Evolutionary conservation across 2,888 invertebrate species (phyloP).

Genomic region (Agrypnus murinus): DNA sequence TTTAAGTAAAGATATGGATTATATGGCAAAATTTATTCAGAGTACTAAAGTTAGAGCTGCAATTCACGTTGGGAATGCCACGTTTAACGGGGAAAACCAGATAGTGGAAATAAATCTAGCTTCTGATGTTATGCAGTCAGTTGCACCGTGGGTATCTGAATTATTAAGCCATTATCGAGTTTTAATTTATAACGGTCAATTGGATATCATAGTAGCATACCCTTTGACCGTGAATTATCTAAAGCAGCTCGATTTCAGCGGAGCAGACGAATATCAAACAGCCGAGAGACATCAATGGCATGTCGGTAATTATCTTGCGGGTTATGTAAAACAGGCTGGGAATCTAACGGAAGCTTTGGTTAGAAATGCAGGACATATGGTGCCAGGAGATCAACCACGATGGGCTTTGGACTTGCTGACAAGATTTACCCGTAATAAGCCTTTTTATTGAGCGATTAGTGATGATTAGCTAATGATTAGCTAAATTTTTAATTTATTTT

Average conservation of each 20-base stretch:
- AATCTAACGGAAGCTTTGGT: conserved; percentile 84
- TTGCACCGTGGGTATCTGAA: conserved; percentile 82
- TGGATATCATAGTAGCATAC: conserved; percentile 94
- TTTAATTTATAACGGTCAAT: conserved; percentile 91
- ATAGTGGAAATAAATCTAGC: conserved; percentile 83
- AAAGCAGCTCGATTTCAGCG: conserved; percentile 80
- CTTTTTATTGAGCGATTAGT: conserved; percentile 50
- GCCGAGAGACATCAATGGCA: conserved; percentile 82
- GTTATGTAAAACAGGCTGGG: conserved; percentile 82
- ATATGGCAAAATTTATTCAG: conserved; percentile 79
- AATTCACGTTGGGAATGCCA: conserved; percentile 89
- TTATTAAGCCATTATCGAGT: conserved; percentile 81
- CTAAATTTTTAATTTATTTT: not conserved
- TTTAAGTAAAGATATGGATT: conserved; percentile 70
- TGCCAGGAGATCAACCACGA: conserved; percentile 85
- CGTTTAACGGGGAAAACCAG: conserved; percentile 78
- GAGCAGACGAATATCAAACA: conserved; percentile 78
- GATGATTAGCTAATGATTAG: not conserved
- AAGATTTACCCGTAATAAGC: conserved; percentile 74
- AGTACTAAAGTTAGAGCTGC: conserved; percentile 78
- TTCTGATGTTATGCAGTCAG: conserved; percentile 87
- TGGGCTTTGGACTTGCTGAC: conserved; percentile 85
- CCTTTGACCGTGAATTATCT: conserved; percentile 89
- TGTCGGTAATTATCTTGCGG: conserved; percentile 81
- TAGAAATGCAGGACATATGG: conserved; percentile 88